A percentile compares a stretch with the other conserved stretches of the same genome.
Conservation (phyloP, 1,140 invertebrate genomes). For the Arion vulgaris region DNA sequence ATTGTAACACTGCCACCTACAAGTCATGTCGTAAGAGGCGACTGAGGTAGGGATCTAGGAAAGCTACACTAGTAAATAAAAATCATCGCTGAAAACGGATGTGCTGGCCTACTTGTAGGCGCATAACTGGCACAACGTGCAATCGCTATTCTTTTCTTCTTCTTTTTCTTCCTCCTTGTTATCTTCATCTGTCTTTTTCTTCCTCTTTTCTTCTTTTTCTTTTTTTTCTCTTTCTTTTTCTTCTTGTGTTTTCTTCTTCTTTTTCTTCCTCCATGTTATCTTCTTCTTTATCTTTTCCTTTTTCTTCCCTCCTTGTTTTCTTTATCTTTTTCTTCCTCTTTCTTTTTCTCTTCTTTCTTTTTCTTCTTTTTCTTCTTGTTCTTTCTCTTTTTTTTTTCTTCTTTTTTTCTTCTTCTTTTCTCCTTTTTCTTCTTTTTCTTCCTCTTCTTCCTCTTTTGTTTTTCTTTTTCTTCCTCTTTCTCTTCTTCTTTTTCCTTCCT, state of each 20-base stretch:
- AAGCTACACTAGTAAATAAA: too few relatives aligned
- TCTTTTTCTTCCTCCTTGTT: not conserved
- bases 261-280: too few relatives aligned
- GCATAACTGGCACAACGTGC: too few relatives aligned
- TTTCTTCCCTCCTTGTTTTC: not conserved
- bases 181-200: too few relatives aligned
- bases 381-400: not conserved
- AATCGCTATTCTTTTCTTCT: too few relatives aligned
- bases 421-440: not conserved
- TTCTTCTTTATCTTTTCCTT: not conserved
- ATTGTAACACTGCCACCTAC: too few relatives aligned
- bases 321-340: not conserved
- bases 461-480: not conserved
- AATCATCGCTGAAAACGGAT: too few relatives aligned
- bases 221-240: conserved; percentile 19
- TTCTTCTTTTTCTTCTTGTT: not conserved
- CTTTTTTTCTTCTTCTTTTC: not conserved
- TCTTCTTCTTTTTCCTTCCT: not conserved
- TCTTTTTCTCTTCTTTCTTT: not conserved
- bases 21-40: too few relatives aligned
- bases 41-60: too few relatives aligned
- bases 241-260: not conserved
- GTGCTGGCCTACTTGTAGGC: too few relatives aligned
- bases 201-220: conserved; percentile 12
- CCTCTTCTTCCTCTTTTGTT: not conserved